A percentile compares a stretch with the other conserved stretches of the same genome.
Evolutionary conservation across 2,797 vertebrate species (phyloP).

Genomic region (Hippocampus kuda): DNA sequence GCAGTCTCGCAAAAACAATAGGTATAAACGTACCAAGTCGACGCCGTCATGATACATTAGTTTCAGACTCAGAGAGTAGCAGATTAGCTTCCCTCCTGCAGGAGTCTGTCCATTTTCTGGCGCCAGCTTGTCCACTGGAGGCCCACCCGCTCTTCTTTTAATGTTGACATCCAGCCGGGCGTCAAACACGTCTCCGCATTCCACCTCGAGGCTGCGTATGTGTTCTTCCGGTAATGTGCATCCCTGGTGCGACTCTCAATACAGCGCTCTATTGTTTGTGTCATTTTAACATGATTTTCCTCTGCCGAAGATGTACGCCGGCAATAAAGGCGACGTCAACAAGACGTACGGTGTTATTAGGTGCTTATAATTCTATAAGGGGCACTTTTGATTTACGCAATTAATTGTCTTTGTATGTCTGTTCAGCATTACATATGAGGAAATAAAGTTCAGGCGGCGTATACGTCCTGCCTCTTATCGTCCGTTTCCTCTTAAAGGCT

Average conservation of each 20-base stretch:
- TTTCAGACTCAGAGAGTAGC: neutral
- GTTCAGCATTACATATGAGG: slow-evolving; percentile 38
- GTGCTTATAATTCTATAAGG: slow-evolving; percentile 69
- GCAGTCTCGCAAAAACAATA: neutral
- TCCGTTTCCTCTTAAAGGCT: slow-evolving; percentile 26
- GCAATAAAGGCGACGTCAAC: slow-evolving; percentile 62
- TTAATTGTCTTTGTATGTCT: slow-evolving; percentile 52
- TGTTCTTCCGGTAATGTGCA: slow-evolving; percentile 31
- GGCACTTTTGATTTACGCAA: slow-evolving; percentile 62
- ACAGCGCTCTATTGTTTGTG: slow-evolving; percentile 21
- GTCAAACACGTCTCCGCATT: slow-evolving; percentile 37
- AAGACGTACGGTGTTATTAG: slow-evolving; percentile 65
- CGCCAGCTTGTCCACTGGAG: slow-evolving; percentile 36
- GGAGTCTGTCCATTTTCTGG: slow-evolving; percentile 17
- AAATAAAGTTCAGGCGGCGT: slow-evolving; percentile 30
- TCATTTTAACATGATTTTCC: slow-evolving; percentile 42
- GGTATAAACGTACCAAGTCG: neutral
- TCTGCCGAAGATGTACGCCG: slow-evolving; percentile 43
- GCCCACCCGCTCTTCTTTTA: slow-evolving; percentile 43
- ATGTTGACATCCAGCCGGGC: slow-evolving; percentile 39
- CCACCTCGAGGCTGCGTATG: slow-evolving; percentile 23
- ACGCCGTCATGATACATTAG: neutral
- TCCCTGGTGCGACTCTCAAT: slow-evolving; percentile 42
- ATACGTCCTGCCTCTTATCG: slow-evolving; percentile 20
- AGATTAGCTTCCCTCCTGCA: slow-evolving; percentile 7